Evolutionary conservation across 2,797 vertebrate genomes (phyloP), one percentile per base, ranked within the genome.

Genomic region (Hirundo rustica): DNA sequence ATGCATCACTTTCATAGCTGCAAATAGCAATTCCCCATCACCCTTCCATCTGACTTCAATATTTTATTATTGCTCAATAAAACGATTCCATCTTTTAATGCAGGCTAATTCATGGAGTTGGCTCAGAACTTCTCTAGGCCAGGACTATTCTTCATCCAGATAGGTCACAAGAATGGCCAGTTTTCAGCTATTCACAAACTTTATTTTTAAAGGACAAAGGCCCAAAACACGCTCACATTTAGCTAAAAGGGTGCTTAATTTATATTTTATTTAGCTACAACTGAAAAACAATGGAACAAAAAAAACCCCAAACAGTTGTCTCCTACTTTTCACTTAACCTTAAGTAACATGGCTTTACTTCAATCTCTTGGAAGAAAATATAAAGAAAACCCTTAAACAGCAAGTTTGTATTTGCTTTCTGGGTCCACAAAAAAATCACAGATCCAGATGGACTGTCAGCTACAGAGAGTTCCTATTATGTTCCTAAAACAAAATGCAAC

Each of bases 61-160:
- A 88, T 89, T 95, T 95, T 61, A 75, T 76, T 88, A 93, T 93
- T 88, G 97, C 92, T 97, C 97, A 95, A 88, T 97, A 71, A 94
- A 94, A 93, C 30, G 25, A 95, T 53, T 85, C 71, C 70, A 79
- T 76, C 78, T 70, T 76, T 96, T 85, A 89, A 85, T 45, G 61
- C 67, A 94, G 78, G 83, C 51, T 93, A 94, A 96, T 92, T 92
- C 61, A 86, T 25, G 88, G 79, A 83, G n/a, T 38, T 75, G 64
- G 66, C 44, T 83, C 67, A 75, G 48, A 94, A 85, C 71, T 85
- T 80, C 81, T 70, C 54, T 80, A 89, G 70, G 50, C 16, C 62
- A 82, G 71, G 71, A 32, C 50, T 54, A 26, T n/a, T 87, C 64
- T 76, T 76, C 70, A 55, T 48, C 21, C 45, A 66, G 54, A 70